Evolutionary conservation across 2,113 vertebrate species (phyloP).

Genomic region (Grammomys surdaster): DNA sequence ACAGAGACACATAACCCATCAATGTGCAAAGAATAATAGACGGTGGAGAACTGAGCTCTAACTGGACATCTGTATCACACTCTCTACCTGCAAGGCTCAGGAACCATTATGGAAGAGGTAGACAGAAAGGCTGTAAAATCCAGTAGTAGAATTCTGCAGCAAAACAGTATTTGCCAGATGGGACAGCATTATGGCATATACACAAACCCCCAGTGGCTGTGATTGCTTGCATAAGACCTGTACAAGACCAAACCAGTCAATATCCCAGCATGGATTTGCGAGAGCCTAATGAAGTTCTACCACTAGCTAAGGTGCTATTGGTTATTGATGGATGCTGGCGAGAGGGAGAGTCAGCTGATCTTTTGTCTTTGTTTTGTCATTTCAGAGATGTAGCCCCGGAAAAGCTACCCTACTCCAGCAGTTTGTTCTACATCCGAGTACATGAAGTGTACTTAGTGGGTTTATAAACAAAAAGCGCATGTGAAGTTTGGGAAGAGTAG

Average conservation of each 20-base stretch:
- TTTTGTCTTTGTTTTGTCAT: too few relatives aligned
- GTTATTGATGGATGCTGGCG: background rate
- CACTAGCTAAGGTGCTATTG: background rate
- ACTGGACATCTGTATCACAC: background rate
- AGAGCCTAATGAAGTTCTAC: background rate
- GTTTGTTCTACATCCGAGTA: background rate
- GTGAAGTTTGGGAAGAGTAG: background rate
- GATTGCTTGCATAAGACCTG: background rate
- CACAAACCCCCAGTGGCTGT: fast-evolving
- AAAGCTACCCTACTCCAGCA: background rate
- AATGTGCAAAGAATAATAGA: background rate
- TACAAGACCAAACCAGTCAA: background rate
- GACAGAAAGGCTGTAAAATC: background rate
- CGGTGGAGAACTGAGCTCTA: background rate
- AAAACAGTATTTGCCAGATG: too few relatives aligned
- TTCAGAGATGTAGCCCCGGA: background rate
- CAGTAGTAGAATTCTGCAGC: background rate
- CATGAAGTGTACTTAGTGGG: background rate
- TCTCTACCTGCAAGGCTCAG: background rate
- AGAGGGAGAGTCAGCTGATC: background rate
- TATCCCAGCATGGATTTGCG: background rate
- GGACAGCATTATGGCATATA: background rate
- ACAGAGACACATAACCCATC: background rate
- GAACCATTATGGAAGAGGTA: too few relatives aligned
- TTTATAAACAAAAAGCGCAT: background rate